phyloP scores from a whole-genome alignment of 2,797 vertebrate species.

The Epinephelus awoara region DNA sequence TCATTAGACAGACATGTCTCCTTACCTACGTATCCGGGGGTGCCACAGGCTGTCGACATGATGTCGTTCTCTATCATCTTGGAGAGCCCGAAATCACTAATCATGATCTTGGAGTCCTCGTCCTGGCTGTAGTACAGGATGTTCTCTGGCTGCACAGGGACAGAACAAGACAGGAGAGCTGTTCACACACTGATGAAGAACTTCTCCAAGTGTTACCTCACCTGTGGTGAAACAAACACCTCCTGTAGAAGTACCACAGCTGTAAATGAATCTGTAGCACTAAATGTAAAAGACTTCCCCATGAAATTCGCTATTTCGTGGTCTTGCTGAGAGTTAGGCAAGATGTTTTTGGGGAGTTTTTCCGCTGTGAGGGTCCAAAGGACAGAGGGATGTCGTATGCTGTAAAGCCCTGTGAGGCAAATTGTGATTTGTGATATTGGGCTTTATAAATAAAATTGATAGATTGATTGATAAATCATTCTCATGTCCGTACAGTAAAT shows the following conservation, averaged over 20 bases:
- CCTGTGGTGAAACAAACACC: not conserved
- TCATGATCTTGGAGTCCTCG: constrained; percentile 97
- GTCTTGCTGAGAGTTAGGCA: not conserved
- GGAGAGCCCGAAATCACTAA: constrained; percentile 97
- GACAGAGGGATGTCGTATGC: too few relatives aligned
- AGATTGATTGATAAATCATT: too few relatives aligned
- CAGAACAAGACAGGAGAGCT: constrained; percentile 21
- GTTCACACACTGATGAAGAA: constrained; percentile 23
- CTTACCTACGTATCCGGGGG: constrained; percentile 97
- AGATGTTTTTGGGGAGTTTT: too few relatives aligned
- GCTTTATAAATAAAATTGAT: too few relatives aligned
- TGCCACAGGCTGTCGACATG: constrained; percentile 98
- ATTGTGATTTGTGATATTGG: too few relatives aligned
- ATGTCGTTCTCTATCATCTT: constrained; percentile 95
- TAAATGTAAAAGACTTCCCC: not conserved
- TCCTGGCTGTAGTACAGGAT: constrained; percentile 94
- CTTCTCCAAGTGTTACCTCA: not conserved
- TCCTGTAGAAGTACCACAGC: not conserved
- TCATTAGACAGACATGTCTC: not conserved
- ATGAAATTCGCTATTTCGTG: not conserved
- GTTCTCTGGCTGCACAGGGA: constrained; percentile 92
- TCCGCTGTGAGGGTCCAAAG: too few relatives aligned
- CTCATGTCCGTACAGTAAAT: not conserved
- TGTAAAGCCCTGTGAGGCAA: too few relatives aligned
- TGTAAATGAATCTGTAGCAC: constrained; percentile 3